Conservation (phyloP, 1,140 invertebrate genomes). For the Eriocheir sinensis region DNA sequence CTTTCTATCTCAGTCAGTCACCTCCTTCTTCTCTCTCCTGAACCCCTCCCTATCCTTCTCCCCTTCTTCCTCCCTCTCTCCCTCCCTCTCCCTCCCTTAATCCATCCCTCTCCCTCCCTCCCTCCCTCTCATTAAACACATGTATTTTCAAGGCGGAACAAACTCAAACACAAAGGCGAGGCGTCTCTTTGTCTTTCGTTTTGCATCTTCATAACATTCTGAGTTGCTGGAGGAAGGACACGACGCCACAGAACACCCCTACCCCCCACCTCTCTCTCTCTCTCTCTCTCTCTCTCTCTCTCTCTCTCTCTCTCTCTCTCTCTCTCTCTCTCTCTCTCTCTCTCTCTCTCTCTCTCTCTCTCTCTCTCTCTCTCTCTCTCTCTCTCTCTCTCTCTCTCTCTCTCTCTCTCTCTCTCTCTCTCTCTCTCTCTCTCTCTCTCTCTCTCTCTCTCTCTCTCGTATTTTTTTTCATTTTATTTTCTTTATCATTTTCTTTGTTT, state of each 20-base stretch:
- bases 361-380: conserved; percentile 33
- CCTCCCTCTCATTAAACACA: not conserved
- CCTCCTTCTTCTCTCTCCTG: conserved; percentile 19
- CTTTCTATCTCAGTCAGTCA: not conserved
- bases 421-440: not conserved
- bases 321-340: not conserved
- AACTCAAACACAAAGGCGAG: not conserved
- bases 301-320: not conserved
- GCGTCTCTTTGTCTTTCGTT: too few relatives aligned
- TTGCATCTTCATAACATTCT: too few relatives aligned
- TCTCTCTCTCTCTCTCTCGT: conserved; percentile 20
- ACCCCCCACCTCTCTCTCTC: not conserved
- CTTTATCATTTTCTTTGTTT: not conserved
- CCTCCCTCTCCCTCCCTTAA: not conserved
- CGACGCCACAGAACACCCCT: not conserved
- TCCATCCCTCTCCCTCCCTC: too few relatives aligned
- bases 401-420: conserved; percentile 32
- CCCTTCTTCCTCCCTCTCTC: conserved; percentile 20
- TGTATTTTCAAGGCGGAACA: not conserved
- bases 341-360: not conserved
- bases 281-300: not conserved
- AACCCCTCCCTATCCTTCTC: conserved; percentile 5
- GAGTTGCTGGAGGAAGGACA: not conserved
- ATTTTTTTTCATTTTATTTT: not conserved
- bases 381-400: not conserved